Conservation (phyloP, 1,140 invertebrate species). For the Drosophila pandora region DNA sequence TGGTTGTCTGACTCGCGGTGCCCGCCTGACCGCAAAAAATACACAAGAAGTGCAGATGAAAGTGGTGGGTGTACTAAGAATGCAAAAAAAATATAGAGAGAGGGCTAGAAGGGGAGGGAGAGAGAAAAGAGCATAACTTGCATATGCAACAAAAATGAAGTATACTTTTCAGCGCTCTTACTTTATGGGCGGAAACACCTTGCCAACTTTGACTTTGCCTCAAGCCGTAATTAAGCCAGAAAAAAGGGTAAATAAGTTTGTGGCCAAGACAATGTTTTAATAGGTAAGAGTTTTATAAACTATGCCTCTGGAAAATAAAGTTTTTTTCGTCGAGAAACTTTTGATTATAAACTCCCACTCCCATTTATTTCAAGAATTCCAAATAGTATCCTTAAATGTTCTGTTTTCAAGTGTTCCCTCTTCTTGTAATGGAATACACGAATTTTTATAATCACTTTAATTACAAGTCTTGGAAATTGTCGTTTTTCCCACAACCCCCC, state of each 20-base stretch:
- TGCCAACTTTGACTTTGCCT: slow-evolving; percentile 57
- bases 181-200: slow-evolving; percentile 48
- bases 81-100: not conserved
- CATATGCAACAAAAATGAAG: slow-evolving; percentile 49
- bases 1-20: slow-evolving; percentile 54
- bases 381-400: too few species aligned
- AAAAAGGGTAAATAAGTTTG: slow-evolving; percentile 22
- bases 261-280: slow-evolving; percentile 19
- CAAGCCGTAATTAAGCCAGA: slow-evolving; percentile 69
- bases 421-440: not conserved
- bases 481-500: slow-evolving; percentile 8
- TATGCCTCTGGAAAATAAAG: not conserved
- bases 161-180: slow-evolving; percentile 54
- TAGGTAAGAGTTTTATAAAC: not conserved
- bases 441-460: slow-evolving; percentile 12
- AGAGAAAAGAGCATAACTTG: not conserved
- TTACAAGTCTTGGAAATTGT: slow-evolving; percentile 1
- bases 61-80: slow-evolving; percentile 10
- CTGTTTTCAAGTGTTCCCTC: not conserved
- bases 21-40: slow-evolving; percentile 54
- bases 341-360: not conserved
- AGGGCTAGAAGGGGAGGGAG: not conserved
- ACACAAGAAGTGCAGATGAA: slow-evolving; percentile 27
- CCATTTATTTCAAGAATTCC: not conserved
- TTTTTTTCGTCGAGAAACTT: not conserved